Base-by-base conservation (phyloP, 2,113 vertebrate genomes). In the Nibea albiflora region DNA sequence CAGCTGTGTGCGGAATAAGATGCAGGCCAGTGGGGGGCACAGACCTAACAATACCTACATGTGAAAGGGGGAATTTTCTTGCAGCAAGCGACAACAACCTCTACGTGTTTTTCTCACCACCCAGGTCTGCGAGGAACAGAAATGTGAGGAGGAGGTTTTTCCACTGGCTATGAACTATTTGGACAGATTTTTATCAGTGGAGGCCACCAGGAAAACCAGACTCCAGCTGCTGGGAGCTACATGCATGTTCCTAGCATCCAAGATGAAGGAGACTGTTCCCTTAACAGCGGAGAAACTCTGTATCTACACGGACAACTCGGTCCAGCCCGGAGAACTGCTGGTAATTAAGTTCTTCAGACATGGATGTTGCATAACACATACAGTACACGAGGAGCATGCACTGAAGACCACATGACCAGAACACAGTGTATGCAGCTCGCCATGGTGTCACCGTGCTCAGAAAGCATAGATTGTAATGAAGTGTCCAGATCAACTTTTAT, bases 191-290 rank as follows among this genome's bases (percentile, higher is more conserved):
- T 94, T 99, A 92, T 98, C 98, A 28, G 96, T 99, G 60, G 97
- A 98, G 92, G 95, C 96, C 66, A 95, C 97, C 84, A 96, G 96
- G 92, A 99, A 99, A 92, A 96, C 94, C 82, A 93, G 96, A 78
- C 95, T 99, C 88, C 98, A 99, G 94, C 95, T 99, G 91, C 95
- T 98, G 62, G 98, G 98, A 92, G 97, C 98, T 69, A 95, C 97
- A 50, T 99, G 98, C 93, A 99, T 99, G 98, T 99, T 99, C 93
- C 95, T 98, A 90, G 98, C 97, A 73, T 99, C 98, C 62, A 99
- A 99, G 95, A 99, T 99, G 97, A 98, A 98, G 96, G 98, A 99
- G 92, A 99, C 98, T 6, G 96, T 99, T 80, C 98, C 97, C 75
- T 89, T 99, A 88, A 98, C 98, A 11, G 97, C 98, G 5, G 98